Percentiles rank a stretch among this genome's conserved stretches.
Evolutionary conservation across 2,113 vertebrate genomes (phyloP).

Genomic region (Silurus meridionalis): DNA sequence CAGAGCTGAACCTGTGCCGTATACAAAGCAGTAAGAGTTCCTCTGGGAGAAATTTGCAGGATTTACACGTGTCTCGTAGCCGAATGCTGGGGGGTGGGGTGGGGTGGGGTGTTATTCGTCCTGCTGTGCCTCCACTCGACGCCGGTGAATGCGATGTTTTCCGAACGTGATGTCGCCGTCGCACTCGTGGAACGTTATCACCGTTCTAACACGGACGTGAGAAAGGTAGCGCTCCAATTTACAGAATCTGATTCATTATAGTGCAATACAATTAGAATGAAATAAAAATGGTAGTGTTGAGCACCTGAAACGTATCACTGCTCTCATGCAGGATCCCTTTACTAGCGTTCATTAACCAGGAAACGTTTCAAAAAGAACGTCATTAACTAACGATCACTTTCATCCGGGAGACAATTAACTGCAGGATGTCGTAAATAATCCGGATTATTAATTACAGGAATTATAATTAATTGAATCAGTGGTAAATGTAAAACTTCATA

Average conservation of each 20-base stretch:
- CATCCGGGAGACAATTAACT: background rate
- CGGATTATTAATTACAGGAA: background rate
- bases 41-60: background rate
- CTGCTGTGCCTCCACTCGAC: conserved; percentile 2
- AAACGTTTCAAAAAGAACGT: background rate
- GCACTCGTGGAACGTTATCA: background rate
- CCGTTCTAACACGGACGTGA: background rate
- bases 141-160: background rate
- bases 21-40: background rate
- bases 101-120: background rate
- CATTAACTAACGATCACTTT: background rate
- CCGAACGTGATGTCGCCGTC: background rate
- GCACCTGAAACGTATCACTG: background rate
- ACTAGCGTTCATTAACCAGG: background rate
- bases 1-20: too few species aligned
- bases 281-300: background rate
- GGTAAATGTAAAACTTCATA: background rate
- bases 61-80: background rate
- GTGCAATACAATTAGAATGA: background rate
- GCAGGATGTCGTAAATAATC: background rate
- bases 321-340: background rate
- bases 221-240: background rate
- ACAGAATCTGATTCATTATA: background rate
- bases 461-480: background rate
- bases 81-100: background rate